Conservation (phyloP, 2,113 vertebrate species). For the Merops nubicus region DNA sequence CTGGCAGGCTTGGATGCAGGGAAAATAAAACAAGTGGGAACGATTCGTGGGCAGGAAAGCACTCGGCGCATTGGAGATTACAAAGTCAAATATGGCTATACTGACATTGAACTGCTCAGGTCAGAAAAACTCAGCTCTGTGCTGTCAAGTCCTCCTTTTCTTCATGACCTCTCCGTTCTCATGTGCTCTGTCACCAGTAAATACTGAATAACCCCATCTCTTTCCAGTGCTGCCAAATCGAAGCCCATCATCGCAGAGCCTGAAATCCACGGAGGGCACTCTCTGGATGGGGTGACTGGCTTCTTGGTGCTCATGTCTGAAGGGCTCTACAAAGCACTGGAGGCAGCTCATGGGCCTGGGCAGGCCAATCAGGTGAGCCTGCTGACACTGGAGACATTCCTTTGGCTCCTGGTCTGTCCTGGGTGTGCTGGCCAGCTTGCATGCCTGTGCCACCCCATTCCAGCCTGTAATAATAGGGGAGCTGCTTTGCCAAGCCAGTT, state of each 20-base stretch:
- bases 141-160: background rate
- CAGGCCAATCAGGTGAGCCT: slow-evolving; percentile 93
- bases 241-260: slow-evolving; percentile 92
- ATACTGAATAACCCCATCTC: background rate
- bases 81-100: slow-evolving; percentile 92
- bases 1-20: slow-evolving; percentile 87
- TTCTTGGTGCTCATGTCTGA: slow-evolving; percentile 97
- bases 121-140: slow-evolving; percentile 59
- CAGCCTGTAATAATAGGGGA: background rate
- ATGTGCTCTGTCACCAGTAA: background rate
- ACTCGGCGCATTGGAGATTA: slow-evolving; percentile 95
- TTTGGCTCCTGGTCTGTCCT: background rate
- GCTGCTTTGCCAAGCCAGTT: slow-evolving; percentile 4
- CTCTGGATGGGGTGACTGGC: slow-evolving; percentile 87
- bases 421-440: background rate
- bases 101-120: slow-evolving; percentile 93
- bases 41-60: slow-evolving; percentile 91
- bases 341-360: slow-evolving; percentile 93
- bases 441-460: background rate
- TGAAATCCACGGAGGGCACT: slow-evolving; percentile 90
- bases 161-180: background rate
- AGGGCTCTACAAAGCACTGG: slow-evolving; percentile 93
- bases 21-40: slow-evolving; percentile 88
- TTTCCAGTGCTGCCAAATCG: slow-evolving; percentile 85
- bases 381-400: background rate